These are phyloP conservation scores for Acrocephalus scirpaceus DNA, from an alignment of 2,797 vertebrate genomes.

Conservation along the genomic window DNA sequence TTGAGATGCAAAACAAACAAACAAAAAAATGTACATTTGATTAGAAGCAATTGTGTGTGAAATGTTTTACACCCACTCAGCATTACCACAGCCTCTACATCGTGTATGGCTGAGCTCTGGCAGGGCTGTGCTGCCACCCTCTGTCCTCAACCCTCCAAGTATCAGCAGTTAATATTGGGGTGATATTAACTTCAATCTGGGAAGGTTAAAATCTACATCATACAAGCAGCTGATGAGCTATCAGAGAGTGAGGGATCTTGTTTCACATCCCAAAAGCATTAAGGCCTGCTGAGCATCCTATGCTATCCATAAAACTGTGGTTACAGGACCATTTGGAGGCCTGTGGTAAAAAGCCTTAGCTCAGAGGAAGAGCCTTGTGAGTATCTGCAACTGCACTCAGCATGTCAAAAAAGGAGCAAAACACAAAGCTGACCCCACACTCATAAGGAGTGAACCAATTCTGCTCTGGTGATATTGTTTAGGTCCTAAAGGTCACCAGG, in stretches of 20 bases:
- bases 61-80: neutral
- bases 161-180: neutral
- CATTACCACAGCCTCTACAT: neutral
- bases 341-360: neutral
- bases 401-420: neutral
- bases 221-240: neutral
- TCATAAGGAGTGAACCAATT: rapidly evolving
- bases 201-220: neutral
- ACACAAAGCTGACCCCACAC: neutral
- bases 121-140: conserved; percentile 59
- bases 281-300: neutral
- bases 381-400: neutral
- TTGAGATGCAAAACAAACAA: neutral
- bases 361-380: neutral
- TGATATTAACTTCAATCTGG: neutral
- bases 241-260: neutral
- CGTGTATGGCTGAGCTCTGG: neutral
- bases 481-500: neutral
- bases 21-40: neutral
- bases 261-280: neutral
- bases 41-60: neutral
- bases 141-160: conserved; percentile 8
- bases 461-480: neutral
- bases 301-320: neutral
- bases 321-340: neutral